These are phyloP conservation scores for Acanthiza pusilla DNA, from an alignment of 2,797 vertebrate genomes.

Conservation along the genomic window DNA sequence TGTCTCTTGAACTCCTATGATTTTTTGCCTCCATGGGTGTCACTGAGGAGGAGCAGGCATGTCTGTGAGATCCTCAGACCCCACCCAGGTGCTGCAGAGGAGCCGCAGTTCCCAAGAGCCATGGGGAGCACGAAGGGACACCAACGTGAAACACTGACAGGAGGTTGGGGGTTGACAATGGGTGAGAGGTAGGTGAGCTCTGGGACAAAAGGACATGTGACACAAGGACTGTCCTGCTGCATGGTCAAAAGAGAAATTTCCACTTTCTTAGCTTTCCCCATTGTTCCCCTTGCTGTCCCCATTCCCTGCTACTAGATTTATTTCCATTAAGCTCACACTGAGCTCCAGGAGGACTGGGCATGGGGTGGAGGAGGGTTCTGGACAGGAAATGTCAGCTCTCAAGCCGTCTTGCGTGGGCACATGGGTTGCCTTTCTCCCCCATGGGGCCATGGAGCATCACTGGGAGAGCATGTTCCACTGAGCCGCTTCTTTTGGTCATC, in stretches of 20 bases:
- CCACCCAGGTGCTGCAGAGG: neutral
- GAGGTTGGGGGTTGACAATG: fast-evolving
- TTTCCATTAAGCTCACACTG: neutral
- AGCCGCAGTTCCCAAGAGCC: neutral
- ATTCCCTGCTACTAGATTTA: neutral
- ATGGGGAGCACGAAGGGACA: neutral
- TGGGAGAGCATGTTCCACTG: neutral
- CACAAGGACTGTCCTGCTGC: no score
- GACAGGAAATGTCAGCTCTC: neutral
- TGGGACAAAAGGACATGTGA: neutral
- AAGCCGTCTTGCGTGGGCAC: neutral
- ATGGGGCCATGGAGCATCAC: neutral
- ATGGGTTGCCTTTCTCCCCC: fast-evolving
- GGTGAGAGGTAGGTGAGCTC: neutral
- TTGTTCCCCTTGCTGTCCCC: fast-evolving
- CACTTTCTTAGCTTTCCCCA: neutral
- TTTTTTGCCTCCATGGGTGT: fast-evolving
- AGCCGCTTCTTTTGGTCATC: neutral
- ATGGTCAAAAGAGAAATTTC: neutral
- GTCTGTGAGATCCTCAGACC: fast-evolving
- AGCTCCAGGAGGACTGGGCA: neutral
- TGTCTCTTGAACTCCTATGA: neutral
- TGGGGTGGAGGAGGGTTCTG: neutral
- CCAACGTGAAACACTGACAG: neutral
- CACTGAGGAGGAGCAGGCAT: neutral